Conservation (phyloP, 2,113 vertebrate genomes). For the Channa maculata region DNA sequence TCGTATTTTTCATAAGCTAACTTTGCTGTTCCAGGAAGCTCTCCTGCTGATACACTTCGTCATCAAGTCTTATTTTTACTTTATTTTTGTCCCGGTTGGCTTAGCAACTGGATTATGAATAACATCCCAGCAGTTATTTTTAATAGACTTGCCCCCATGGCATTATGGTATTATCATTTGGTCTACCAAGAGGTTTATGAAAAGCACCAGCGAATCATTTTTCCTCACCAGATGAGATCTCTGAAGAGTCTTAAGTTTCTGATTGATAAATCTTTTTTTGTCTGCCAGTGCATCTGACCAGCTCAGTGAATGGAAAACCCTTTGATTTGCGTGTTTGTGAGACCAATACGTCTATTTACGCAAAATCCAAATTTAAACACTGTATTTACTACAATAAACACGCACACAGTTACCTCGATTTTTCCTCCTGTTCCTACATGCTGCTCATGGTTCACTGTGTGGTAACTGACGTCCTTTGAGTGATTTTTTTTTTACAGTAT, state of each 20-base stretch:
- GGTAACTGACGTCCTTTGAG: no score
- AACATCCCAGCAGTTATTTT: slow-evolving; percentile 67
- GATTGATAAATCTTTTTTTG: slow-evolving; percentile 53
- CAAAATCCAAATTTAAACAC: slow-evolving; percentile 36
- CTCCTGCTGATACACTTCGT: slow-evolving; percentile 65
- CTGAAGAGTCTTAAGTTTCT: slow-evolving; percentile 57
- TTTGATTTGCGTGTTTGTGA: slow-evolving; percentile 19
- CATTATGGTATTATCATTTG: slow-evolving; percentile 65
- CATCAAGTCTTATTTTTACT: slow-evolving; percentile 72
- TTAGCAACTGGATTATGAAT: slow-evolving; percentile 66
- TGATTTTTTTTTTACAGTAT: no score
- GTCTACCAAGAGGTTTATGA: slow-evolving; percentile 56
- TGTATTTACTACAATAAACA: background rate
- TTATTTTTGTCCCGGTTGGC: slow-evolving; percentile 63
- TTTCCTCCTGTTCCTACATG: no score
- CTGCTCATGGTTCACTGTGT: no score
- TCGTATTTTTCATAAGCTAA: slow-evolving; percentile 45
- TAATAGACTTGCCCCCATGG: slow-evolving; percentile 64
- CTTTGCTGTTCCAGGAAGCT: slow-evolving; percentile 65
- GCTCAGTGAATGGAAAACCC: slow-evolving; percentile 42
- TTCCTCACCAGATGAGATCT: slow-evolving; percentile 51
- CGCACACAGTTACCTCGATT: no score
- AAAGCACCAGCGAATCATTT: slow-evolving; percentile 50
- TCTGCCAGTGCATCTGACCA: slow-evolving; percentile 13
- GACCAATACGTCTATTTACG: slow-evolving; percentile 20